These are phyloP conservation scores for Brachylomia viminalis DNA, from an alignment of 2,888 invertebrate genomes.

Conservation along the genomic window DNA sequence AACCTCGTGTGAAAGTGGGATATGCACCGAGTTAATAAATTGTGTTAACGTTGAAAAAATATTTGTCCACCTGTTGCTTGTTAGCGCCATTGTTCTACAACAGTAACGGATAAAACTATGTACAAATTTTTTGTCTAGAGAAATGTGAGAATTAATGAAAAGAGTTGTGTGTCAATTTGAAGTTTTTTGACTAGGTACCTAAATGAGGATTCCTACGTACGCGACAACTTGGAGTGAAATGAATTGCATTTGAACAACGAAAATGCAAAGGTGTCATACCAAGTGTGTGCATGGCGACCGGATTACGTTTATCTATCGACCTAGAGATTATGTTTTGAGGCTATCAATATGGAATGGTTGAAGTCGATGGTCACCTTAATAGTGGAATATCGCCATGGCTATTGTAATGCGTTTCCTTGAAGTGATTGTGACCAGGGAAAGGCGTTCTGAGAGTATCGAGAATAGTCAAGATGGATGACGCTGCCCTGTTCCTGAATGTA, in stretches of 20 bases:
- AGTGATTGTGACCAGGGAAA: conserved; percentile 8
- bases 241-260: neutral
- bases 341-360: neutral
- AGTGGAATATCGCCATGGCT: neutral
- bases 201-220: neutral
- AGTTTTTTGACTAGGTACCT: neutral
- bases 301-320: neutral
- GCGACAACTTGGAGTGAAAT: neutral
- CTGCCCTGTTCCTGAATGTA: neutral
- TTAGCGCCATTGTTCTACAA: conserved; percentile 25
- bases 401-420: neutral
- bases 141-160: too few relatives aligned
- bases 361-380: neutral
- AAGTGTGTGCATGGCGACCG: neutral
- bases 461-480: conserved; percentile 6
- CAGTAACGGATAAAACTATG: conserved; percentile 33
- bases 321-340: neutral
- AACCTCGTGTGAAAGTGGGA: neutral
- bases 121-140: conserved; percentile 37
- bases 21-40: conserved; percentile 61
- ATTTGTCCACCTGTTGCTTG: conserved; percentile 69
- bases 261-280: neutral
- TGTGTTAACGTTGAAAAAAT: conserved; percentile 65
- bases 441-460: neutral
- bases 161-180: conserved; percentile 29